phyloP scores from a whole-genome alignment of 1,140 invertebrate genomes.

The Paraescarpia echinospica region DNA sequence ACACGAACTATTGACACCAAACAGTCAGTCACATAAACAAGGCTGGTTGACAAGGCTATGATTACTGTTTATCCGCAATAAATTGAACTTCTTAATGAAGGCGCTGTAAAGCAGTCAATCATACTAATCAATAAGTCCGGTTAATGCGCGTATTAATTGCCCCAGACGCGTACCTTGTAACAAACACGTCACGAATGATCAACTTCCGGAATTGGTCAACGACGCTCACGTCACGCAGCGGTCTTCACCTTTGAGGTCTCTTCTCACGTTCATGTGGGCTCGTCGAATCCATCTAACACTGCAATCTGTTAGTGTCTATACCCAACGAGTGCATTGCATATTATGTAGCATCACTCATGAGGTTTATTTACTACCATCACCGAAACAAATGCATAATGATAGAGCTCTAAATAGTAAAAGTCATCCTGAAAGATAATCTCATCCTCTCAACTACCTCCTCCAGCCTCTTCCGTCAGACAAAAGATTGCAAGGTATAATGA shows the following conservation, averaged over 20 bases:
- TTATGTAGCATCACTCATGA: no score
- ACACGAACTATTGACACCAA: neutral
- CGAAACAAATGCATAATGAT: no score
- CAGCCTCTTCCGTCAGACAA: no score
- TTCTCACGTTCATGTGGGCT: no score
- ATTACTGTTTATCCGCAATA: neutral
- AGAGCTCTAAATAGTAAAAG: no score
- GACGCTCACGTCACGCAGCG: neutral
- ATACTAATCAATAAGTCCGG: neutral
- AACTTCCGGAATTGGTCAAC: neutral
- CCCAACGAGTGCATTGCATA: no score
- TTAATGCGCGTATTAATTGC: neutral
- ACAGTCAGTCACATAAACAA: neutral
- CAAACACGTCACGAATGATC: neutral
- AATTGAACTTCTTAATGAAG: neutral
- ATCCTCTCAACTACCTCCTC: no score
- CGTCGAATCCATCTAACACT: no score
- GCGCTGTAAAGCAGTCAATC: neutral
- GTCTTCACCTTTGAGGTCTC: neutral
- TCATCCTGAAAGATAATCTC: no score
- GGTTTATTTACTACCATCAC: no score
- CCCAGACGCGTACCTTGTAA: neutral
- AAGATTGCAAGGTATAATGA: no score
- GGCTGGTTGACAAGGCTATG: neutral
- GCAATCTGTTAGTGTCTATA: no score